Percentiles rank a stretch among this genome's conserved stretches.
phyloP scores from a whole-genome alignment of 2,888 invertebrate genomes.

The Apotomis betuletana region DNA sequence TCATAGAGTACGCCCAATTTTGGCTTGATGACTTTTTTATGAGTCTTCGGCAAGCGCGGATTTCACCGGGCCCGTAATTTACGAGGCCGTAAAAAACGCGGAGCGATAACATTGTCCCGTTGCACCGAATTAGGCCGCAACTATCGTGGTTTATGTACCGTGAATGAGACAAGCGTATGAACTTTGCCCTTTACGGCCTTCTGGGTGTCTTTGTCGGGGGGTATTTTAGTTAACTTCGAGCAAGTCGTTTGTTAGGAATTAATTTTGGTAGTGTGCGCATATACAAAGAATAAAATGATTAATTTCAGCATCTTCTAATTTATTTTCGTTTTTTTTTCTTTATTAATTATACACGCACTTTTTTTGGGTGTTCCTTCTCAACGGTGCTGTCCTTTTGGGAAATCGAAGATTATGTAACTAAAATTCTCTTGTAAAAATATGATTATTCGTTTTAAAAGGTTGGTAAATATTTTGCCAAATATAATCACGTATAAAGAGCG shows the following conservation, averaged over 20 bases:
- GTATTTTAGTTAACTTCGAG: background rate
- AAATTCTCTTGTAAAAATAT: no score
- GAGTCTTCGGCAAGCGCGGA: conserved; percentile 69
- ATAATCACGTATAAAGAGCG: no score
- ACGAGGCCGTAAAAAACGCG: conserved; percentile 53
- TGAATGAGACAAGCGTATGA: conserved; percentile 34
- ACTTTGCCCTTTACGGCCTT: conserved; percentile 11
- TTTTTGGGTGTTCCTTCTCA: no score
- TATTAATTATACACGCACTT: no score
- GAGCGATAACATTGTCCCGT: conserved; percentile 51
- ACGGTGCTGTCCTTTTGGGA: no score
- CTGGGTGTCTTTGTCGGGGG: background rate
- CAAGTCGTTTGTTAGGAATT: background rate
- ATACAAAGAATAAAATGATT: background rate
- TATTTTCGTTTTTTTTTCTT: no score
- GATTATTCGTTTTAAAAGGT: no score
- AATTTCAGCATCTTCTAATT: no score
- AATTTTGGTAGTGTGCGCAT: background rate
- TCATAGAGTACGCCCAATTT: conserved; percentile 78
- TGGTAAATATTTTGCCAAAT: no score
- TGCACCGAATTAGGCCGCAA: conserved; percentile 45
- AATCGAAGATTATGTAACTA: no score
- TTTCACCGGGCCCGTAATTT: conserved; percentile 62
- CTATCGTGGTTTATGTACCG: conserved; percentile 44
- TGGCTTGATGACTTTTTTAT: conserved; percentile 79